phyloP scores from a whole-genome alignment of 2,113 vertebrate genomes.

The Psophia crepitans region DNA sequence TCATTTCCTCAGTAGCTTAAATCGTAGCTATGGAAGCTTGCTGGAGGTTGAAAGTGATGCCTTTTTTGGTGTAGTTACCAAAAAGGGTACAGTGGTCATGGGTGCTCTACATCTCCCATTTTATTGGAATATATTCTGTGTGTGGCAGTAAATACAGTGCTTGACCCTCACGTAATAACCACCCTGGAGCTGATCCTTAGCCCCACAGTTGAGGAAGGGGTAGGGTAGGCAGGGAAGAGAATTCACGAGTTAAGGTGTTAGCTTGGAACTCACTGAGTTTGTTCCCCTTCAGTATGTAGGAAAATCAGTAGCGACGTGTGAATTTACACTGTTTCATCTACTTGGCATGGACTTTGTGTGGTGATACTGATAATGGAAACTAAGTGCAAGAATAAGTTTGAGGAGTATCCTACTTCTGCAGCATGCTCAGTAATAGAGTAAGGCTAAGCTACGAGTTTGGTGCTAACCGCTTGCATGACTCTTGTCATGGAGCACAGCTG shows the following conservation, averaged over 20 bases:
- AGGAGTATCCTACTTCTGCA: neutral
- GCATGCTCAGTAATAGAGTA: neutral
- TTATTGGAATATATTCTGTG: neutral
- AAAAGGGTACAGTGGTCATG: neutral
- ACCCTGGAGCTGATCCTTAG: neutral
- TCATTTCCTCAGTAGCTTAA: neutral
- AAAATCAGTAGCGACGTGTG: neutral
- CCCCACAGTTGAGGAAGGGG: neutral
- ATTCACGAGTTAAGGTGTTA: neutral
- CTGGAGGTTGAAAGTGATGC: neutral
- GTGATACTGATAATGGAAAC: neutral
- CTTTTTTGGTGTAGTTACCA: neutral
- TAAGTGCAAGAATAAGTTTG: neutral
- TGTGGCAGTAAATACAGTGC: neutral
- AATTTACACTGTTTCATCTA: neutral
- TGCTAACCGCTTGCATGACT: slow-evolving; percentile 17
- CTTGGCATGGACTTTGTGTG: neutral
- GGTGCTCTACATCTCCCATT: neutral
- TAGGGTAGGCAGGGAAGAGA: neutral
- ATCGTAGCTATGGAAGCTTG: neutral
- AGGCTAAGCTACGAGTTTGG: neutral
- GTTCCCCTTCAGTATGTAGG: neutral
- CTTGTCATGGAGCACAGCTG: slow-evolving; percentile 11
- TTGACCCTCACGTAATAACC: neutral
- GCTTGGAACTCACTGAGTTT: accelerated